Percentiles rank a stretch among this genome's conserved stretches.
phyloP scores from a whole-genome alignment of 1,140 invertebrate species.

The Holotrichia oblita region DNA sequence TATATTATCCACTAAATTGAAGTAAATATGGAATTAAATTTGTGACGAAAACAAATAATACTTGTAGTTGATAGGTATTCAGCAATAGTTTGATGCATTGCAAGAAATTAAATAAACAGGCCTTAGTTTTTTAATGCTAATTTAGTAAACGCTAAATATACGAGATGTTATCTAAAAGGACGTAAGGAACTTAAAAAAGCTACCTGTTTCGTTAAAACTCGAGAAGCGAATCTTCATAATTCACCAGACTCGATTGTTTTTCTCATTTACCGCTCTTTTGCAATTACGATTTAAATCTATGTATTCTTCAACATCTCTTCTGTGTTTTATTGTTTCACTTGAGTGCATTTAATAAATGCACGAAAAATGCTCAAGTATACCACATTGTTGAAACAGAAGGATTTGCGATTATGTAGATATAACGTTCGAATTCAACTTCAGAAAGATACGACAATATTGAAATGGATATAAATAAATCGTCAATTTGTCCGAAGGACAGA shows the following conservation, averaged over 20 bases:
- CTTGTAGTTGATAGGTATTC: too few relatives aligned
- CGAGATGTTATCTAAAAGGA: conserved; percentile 10
- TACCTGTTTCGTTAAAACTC: background rate
- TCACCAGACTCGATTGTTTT: conserved; percentile 29
- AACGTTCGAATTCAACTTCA: conserved; percentile 20
- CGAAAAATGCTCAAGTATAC: conserved; percentile 3
- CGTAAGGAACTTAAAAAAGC: background rate
- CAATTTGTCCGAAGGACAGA: conserved; percentile 9
- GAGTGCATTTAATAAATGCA: conserved; percentile 25
- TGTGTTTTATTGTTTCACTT: background rate
- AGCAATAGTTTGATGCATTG: too few relatives aligned
- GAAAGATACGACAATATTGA: background rate
- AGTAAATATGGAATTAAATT: too few relatives aligned
- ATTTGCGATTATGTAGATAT: background rate
- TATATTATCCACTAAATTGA: too few relatives aligned
- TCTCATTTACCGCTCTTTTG: background rate
- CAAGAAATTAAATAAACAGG: too few relatives aligned
- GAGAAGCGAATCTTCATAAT: conserved; percentile 29
- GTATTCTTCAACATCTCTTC: background rate
- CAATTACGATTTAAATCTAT: conserved; percentile 17
- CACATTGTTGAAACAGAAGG: background rate
- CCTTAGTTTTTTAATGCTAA: too few relatives aligned
- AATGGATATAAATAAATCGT: background rate
- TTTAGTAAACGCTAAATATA: background rate
- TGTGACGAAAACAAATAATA: too few relatives aligned